phyloP scores from a whole-genome alignment of 2,797 vertebrate species.

The Tinamus major region DNA sequence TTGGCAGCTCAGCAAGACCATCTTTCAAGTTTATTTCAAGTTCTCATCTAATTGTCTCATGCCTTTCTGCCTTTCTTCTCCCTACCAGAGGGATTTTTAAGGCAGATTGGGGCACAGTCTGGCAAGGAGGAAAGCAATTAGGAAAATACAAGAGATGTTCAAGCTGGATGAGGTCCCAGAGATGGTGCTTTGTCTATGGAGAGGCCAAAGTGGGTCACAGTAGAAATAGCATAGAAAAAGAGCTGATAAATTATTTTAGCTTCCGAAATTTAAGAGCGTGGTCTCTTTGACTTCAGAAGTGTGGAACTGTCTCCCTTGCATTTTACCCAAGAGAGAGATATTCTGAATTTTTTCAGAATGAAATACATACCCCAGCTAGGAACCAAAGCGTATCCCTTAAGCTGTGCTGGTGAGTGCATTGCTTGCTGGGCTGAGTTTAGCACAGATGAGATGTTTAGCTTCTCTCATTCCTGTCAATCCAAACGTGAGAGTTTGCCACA shows the following conservation, averaged over 20 bases:
- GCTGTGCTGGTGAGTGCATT: fast-evolving
- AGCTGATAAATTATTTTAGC: not conserved
- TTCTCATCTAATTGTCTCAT: not conserved
- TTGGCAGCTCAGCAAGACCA: not conserved
- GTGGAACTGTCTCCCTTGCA: not conserved
- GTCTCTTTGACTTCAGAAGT: not conserved
- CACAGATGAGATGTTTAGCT: not conserved
- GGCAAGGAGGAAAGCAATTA: not conserved
- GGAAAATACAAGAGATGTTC: fast-evolving
- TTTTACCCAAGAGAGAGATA: not conserved
- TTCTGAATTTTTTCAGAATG: not conserved
- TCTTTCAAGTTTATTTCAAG: not conserved
- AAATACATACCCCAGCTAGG: not conserved
- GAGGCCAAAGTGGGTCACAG: not conserved
- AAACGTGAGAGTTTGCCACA: not conserved
- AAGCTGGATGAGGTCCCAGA: not conserved
- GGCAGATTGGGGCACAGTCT: not conserved
- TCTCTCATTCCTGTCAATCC: not conserved
- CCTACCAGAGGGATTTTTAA: not conserved
- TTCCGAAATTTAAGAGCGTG: not conserved
- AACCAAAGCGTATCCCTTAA: not conserved
- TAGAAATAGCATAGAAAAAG: not conserved
- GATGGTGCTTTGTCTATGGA: not conserved
- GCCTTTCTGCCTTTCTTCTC: not conserved
- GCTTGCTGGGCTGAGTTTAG: not conserved